phyloP scores from a whole-genome alignment of 2,888 invertebrate genomes.

The Hypena proboscidalis region DNA sequence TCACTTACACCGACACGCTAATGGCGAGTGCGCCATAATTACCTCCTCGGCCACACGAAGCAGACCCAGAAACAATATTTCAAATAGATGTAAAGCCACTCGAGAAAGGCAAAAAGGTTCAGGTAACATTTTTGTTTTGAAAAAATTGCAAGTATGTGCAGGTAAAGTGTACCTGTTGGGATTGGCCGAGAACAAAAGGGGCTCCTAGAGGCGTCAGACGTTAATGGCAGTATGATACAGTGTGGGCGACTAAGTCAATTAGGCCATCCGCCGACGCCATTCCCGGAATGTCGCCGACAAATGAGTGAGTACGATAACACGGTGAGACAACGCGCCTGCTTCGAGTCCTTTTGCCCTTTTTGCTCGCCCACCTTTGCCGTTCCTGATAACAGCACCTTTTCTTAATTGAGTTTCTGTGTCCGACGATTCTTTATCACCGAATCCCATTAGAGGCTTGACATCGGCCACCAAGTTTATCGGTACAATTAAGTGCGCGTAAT shows the following conservation, averaged over 20 bases:
- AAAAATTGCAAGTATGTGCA: constrained; percentile 66
- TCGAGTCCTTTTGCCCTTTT: constrained; percentile 68
- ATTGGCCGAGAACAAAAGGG: constrained; percentile 76
- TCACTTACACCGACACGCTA: constrained; percentile 64
- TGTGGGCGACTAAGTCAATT: constrained; percentile 84
- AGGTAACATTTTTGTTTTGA: constrained; percentile 62
- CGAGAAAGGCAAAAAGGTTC: constrained; percentile 54
- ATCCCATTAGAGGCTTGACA: constrained; percentile 69
- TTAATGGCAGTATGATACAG: constrained; percentile 78
- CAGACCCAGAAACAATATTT: constrained; percentile 61
- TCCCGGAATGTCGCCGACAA: constrained; percentile 83
- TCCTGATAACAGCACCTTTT: constrained; percentile 76
- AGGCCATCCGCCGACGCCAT: constrained; percentile 82
- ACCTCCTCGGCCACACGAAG: constrained; percentile 56
- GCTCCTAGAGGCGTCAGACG: constrained; percentile 73
- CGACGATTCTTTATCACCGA: constrained; percentile 68
- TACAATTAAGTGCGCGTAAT: constrained; percentile 65
- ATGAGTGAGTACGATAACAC: constrained; percentile 77
- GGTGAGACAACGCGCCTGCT: constrained; percentile 57
- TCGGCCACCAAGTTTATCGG: constrained; percentile 62
- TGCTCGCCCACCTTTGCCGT: constrained; percentile 56
- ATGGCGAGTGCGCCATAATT: constrained; percentile 65
- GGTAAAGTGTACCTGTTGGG: constrained; percentile 76
- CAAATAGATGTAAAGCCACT: constrained; percentile 51
- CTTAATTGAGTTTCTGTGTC: constrained; percentile 82